Evolutionary conservation across 2,888 invertebrate species (phyloP).

Genomic region (Plagiodera versicolora): DNA sequence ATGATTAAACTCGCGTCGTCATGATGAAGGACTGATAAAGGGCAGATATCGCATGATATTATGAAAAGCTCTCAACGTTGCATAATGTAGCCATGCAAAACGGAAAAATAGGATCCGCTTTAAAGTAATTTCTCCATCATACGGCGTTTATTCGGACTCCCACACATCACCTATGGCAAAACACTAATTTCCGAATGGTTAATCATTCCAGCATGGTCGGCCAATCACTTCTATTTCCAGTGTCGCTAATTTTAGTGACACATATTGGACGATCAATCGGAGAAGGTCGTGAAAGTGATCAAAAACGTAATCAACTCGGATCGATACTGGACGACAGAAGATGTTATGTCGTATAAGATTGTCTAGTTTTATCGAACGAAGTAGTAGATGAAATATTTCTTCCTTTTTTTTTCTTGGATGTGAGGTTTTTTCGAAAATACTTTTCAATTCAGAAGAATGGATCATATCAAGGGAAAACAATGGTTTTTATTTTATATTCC

Average conservation of each 20-base stretch:
- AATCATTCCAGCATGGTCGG: not conserved
- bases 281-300: not conserved
- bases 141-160: not conserved
- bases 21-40: slow-evolving; percentile 10
- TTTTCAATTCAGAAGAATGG: too few species aligned
- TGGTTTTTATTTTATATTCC: too few species aligned
- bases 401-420: too few species aligned
- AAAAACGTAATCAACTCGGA: too few species aligned
- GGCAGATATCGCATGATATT: slow-evolving; percentile 9
- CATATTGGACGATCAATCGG: not conserved
- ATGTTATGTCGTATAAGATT: too few species aligned
- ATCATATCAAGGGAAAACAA: too few species aligned
- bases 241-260: not conserved
- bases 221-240: not conserved
- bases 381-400: too few species aligned
- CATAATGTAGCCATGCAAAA: not conserved
- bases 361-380: too few species aligned
- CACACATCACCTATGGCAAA: too few species aligned
- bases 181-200: not conserved
- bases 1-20: slow-evolving; percentile 8
- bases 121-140: not conserved
- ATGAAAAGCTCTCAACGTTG: slow-evolving; percentile 6
- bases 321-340: too few species aligned
- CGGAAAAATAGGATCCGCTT: not conserved
- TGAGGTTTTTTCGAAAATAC: too few species aligned